Evolutionary conservation across 2,888 invertebrate genomes (phyloP), one percentile per base, ranked within the genome.

Genomic region (Epistrophe grossulariae): DNA sequence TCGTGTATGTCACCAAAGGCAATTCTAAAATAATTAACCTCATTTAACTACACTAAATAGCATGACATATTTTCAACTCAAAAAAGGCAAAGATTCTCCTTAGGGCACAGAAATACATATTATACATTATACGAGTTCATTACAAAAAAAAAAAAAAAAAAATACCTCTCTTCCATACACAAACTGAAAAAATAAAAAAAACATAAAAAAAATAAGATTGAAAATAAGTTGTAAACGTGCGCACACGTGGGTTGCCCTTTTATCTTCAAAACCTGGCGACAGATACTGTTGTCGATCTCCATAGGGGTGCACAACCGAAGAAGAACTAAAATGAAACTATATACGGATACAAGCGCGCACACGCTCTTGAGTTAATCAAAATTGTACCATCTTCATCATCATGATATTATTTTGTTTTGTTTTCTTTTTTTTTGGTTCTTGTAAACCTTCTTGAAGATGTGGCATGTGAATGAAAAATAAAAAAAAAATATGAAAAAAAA

Each of bases 271-370:
- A 88, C 84, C 88, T 89, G 89, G 89, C 90, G 89, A 89, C 90
- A 90, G 90, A 89, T 89, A 89, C 89, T 89, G 89, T 89, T 89
- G 89, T 89, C 88, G 83, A 89, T 88, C 89, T 74, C 90, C 88
- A 80, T 89, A 87, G 82, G 87, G 87, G 85, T 87, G 82, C 79
- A 74, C 79, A 87, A 72, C 70, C 71, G 78, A 77, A 73, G 40
- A 24, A 62, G 13, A 19, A 60, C 85, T 73, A 50, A 87, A 72
- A 72, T 38, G 71, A 60, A 80, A 79, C 84, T 76, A 52, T 84
- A 68, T 50, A 68, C 68, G 68, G 68, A 68, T 48, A 52, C 60
- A 79, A 43, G 48, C 74, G 68, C 80, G 72, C 82, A 83, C 87
- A 83, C 83, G 79, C 79, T 79, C 68, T 50, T 79, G 74, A 82